These are phyloP conservation scores for Nephrotoma guestfalica DNA, from an alignment of 2,888 invertebrate genomes.

Conservation along the genomic window DNA sequence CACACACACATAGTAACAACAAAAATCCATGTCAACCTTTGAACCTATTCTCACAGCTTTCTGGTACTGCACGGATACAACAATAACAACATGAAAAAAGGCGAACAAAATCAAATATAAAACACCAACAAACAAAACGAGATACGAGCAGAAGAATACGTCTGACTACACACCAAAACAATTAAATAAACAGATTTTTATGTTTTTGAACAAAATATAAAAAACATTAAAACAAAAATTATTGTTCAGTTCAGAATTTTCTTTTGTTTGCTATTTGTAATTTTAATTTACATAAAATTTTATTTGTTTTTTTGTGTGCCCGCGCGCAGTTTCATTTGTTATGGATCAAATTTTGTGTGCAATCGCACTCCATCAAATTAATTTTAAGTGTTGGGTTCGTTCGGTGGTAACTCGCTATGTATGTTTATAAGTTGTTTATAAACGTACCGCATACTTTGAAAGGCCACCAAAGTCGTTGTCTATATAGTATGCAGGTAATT, in stretches of 20 bases:
- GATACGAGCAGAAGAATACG: neutral
- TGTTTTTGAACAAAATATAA: neutral
- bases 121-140: neutral
- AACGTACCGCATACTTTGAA: neutral
- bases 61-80: neutral
- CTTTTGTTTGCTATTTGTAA: neutral
- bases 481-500: neutral
- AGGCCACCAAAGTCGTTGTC: neutral
- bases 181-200: neutral
- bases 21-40: neutral
- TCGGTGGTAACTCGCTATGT: neutral
- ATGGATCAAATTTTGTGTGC: neutral
- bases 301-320: neutral
- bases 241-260: neutral
- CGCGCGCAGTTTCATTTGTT: neutral
- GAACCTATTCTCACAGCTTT: neutral
- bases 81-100: neutral
- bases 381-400: too few species aligned
- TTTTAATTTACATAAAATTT: neutral
- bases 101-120: neutral
- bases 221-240: neutral
- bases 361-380: neutral
- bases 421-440: neutral
- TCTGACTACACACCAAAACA: neutral
- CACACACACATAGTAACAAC: neutral